A percentile compares a stretch with the other conserved stretches of the same genome.
Evolutionary conservation across 1,140 invertebrate genomes (phyloP).

Genomic region (Trialeurodes vaporariorum): DNA sequence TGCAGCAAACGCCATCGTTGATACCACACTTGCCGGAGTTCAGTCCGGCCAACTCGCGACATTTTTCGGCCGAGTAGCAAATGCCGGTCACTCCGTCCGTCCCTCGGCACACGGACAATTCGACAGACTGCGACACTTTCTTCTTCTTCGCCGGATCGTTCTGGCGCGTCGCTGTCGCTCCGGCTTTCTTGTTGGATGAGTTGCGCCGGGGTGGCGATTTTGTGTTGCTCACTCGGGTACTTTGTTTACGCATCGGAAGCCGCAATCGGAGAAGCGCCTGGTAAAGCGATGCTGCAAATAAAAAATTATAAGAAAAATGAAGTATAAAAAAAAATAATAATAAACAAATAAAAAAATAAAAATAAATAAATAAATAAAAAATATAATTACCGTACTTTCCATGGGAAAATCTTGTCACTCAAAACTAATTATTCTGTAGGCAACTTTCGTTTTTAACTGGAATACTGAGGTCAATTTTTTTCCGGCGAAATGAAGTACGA

Average conservation of each 20-base stretch:
- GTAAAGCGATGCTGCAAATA: background rate
- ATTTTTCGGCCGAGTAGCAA: background rate
- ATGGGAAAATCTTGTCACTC: no score
- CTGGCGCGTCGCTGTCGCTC: background rate
- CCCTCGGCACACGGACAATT: background rate
- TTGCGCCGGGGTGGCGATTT: background rate
- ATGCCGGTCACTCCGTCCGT: background rate
- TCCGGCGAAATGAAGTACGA: no score
- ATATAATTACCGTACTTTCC: no score
- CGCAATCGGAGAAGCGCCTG: background rate
- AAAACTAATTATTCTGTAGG: no score
- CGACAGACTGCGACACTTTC: background rate
- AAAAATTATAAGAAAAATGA: no score
- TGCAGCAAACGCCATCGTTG: background rate
- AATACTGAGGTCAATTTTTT: no score
- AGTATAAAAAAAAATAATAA: no score
- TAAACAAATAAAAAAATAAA: no score
- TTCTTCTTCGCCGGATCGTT: background rate
- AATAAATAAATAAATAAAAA: no score
- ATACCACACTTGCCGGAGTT: background rate
- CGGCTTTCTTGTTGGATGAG: background rate
- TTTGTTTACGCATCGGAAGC: background rate
- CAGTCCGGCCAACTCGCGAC: background rate
- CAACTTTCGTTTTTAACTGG: no score
- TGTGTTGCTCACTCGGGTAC: background rate